These are phyloP conservation scores for Bombyx mori DNA, from an alignment of 1,140 invertebrate genomes.

Conservation along the genomic window DNA sequence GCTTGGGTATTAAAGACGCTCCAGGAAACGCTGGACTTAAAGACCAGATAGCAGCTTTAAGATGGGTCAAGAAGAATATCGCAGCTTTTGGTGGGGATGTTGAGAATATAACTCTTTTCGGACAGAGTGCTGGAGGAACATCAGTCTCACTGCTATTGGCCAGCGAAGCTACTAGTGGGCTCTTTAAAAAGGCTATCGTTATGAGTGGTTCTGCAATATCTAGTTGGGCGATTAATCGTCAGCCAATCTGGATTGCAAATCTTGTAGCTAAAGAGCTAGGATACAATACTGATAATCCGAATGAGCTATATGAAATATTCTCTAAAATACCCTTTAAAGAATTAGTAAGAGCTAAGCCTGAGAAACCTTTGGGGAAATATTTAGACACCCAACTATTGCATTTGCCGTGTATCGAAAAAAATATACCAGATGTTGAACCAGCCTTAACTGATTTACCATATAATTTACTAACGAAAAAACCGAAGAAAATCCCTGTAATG, in stretches of 20 bases:
- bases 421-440: constrained; percentile 34
- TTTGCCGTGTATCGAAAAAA: constrained; percentile 49
- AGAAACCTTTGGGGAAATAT: constrained; percentile 39
- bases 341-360: constrained; percentile 26
- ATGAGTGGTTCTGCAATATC: constrained; percentile 79
- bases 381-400: constrained; percentile 48
- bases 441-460: constrained; percentile 48
- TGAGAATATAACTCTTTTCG: constrained; percentile 61
- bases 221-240: constrained; percentile 72
- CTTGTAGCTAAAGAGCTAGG: constrained; percentile 42
- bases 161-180: constrained; percentile 41
- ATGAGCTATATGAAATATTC: constrained; percentile 48
- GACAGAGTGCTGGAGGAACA: constrained; percentile 61
- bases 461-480: constrained; percentile 35
- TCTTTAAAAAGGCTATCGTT: constrained; percentile 68
- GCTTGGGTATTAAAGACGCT: constrained; percentile 70
- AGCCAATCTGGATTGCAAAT: constrained; percentile 46
- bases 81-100: constrained; percentile 65
- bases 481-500: constrained; percentile 45
- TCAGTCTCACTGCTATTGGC: constrained; percentile 47
- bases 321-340: constrained; percentile 33
- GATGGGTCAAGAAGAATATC: constrained; percentile 74
- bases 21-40: constrained; percentile 74
- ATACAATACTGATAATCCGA: constrained; percentile 37
- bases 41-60: constrained; percentile 72